These are phyloP conservation scores for Drosophila fulvimacula DNA, from an alignment of 2,888 invertebrate species.

Conservation along the genomic window DNA sequence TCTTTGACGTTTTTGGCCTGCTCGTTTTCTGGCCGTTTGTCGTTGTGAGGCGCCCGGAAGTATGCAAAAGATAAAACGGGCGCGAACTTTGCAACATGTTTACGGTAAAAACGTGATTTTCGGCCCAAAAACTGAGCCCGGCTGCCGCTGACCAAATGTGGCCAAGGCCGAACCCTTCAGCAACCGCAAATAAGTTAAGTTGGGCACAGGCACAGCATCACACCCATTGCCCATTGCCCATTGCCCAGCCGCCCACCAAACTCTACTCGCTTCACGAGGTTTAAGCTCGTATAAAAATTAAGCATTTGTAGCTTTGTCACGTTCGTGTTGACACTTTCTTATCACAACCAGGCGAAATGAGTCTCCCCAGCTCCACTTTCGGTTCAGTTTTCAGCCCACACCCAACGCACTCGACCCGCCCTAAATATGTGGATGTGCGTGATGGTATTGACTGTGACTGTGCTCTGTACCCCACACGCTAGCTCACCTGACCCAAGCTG, in stretches of 20 bases:
- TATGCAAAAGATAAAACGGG: constrained; percentile 70
- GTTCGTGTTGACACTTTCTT: constrained; percentile 81
- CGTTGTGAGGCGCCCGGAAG: constrained; percentile 39
- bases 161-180: constrained; percentile 69
- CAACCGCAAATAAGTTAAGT: constrained; percentile 76
- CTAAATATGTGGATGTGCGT: constrained; percentile 77
- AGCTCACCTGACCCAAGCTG: constrained; percentile 67
- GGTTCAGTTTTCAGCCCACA: constrained; percentile 5
- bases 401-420: constrained; percentile 53
- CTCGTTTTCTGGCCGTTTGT: constrained; percentile 47
- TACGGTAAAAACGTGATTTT: constrained; percentile 81
- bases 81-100: constrained; percentile 80
- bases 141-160: constrained; percentile 71
- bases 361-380: constrained; percentile 29
- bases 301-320: constrained; percentile 81
- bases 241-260: not conserved
- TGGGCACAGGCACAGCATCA: constrained; percentile 43
- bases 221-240: not conserved
- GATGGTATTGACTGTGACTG: constrained; percentile 70
- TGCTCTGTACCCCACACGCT: constrained; percentile 4
- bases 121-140: constrained; percentile 62
- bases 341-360: constrained; percentile 67
- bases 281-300: constrained; percentile 69
- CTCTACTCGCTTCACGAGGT: constrained; percentile 2
- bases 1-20: constrained; percentile 71